Evolutionary conservation across 2,113 vertebrate genomes (phyloP).

Genomic region (Murina feae): DNA sequence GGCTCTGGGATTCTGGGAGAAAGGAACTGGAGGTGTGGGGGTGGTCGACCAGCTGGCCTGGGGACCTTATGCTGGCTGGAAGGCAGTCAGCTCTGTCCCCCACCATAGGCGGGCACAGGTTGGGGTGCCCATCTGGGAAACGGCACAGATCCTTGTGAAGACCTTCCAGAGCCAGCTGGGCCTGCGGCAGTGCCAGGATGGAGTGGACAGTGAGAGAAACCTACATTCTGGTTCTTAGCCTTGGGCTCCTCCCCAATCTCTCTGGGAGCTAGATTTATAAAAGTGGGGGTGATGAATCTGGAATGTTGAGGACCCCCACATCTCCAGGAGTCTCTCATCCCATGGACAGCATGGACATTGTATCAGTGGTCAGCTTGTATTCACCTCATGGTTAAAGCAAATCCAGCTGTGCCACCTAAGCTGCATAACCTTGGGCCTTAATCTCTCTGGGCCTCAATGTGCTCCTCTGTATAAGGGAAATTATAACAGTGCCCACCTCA

Average conservation of each 20-base stretch:
- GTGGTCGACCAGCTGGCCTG: not conserved
- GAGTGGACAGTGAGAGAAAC: not conserved
- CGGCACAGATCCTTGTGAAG: not conserved
- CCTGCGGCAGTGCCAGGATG: not conserved
- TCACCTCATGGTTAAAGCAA: not conserved
- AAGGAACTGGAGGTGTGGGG: not conserved
- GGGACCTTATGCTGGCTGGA: not conserved
- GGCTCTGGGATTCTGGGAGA: not conserved
- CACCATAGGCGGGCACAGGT: not conserved
- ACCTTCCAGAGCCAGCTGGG: not conserved
- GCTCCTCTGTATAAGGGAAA: not conserved
- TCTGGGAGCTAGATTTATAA: not conserved
- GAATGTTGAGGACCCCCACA: not conserved
- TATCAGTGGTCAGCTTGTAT: not conserved
- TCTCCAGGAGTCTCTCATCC: not conserved
- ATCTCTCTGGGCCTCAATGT: not conserved
- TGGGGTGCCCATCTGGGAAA: not conserved
- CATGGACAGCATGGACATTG: not conserved
- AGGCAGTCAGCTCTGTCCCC: not conserved
- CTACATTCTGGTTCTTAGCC: not conserved
- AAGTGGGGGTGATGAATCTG: not conserved
- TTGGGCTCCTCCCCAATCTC: not conserved
- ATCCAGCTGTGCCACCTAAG: not conserved
- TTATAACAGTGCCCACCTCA: accelerated
- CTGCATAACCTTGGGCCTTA: not conserved